Percentiles rank a stretch among this genome's conserved stretches.
Conservation (phyloP, 64 coral and sea anemone species). For the Montipora capricornis region DNA sequence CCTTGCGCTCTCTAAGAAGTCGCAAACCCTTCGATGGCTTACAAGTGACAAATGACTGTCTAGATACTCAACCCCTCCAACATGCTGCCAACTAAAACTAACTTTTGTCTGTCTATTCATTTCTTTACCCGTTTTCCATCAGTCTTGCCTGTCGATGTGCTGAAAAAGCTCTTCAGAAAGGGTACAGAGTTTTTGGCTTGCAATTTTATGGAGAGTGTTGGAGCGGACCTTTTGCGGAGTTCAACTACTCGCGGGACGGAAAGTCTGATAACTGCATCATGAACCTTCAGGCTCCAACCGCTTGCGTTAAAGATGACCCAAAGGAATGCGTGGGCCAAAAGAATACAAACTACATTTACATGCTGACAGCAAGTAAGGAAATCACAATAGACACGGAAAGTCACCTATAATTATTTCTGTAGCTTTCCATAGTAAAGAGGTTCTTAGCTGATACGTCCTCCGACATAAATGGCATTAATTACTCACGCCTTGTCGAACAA, state of each 20-base stretch:
- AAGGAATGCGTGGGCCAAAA: slow-evolving; percentile 43
- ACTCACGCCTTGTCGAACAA: too few relatives aligned
- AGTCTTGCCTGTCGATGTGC: slow-evolving; percentile 79
- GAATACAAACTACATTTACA: slow-evolving; percentile 56
- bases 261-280: slow-evolving; percentile 37
- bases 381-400: too few relatives aligned
- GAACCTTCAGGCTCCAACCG: slow-evolving; percentile 26
- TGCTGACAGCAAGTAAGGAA: slow-evolving; percentile 52
- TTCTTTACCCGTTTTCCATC: background rate
- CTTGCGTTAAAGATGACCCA: slow-evolving; percentile 1
- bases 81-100: background rate
- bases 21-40: too few relatives aligned
- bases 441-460: too few relatives aligned
- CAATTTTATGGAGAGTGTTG: slow-evolving; percentile 88
- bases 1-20: too few relatives aligned
- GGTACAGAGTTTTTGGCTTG: slow-evolving; percentile 69
- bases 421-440: too few relatives aligned
- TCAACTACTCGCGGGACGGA: slow-evolving; percentile 49
- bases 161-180: slow-evolving; percentile 47
- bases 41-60: too few relatives aligned
- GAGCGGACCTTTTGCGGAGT: slow-evolving; percentile 55
- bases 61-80: too few relatives aligned
- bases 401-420: too few relatives aligned
- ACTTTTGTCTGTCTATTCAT: background rate
- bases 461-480: too few relatives aligned